Evolutionary conservation across 2,797 vertebrate genomes (phyloP).

Genomic region (Corythornis leucogaster): DNA sequence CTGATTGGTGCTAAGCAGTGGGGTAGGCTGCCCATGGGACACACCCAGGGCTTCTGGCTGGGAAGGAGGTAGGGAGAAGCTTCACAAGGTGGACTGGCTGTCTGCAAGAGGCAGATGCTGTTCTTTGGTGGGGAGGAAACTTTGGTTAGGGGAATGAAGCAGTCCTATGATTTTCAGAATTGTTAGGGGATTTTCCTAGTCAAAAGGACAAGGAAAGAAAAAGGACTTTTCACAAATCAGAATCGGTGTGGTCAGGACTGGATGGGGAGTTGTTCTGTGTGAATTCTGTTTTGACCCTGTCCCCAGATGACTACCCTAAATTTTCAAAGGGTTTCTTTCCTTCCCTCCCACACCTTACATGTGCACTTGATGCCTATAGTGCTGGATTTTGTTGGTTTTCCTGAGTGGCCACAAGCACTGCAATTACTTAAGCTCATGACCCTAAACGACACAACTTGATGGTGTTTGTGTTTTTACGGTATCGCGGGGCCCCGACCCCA

Average conservation of each 20-base stretch:
- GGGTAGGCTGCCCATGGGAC: not conserved
- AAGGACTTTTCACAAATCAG: not conserved
- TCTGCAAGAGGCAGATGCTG: not conserved
- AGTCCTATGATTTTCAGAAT: not conserved
- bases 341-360: not conserved
- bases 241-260: fast-evolving
- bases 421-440: not conserved
- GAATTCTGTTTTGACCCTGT: not conserved
- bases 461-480: not conserved
- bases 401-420: not conserved
- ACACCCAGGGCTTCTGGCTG: not conserved
- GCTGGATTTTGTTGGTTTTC: not conserved
- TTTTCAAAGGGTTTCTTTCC: not conserved
- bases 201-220: too few species aligned
- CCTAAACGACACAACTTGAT: not conserved
- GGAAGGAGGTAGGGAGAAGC: not conserved
- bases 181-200: not conserved
- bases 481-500: not conserved
- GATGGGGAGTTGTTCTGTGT: fast-evolving
- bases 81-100: not conserved
- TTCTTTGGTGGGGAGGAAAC: not conserved
- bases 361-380: not conserved
- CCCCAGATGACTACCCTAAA: not conserved
- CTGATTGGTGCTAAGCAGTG: not conserved
- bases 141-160: not conserved